Percentiles rank a stretch among this genome's conserved stretches.
phyloP scores from a whole-genome alignment of 2,113 vertebrate species.

The Caloenas nicobarica region DNA sequence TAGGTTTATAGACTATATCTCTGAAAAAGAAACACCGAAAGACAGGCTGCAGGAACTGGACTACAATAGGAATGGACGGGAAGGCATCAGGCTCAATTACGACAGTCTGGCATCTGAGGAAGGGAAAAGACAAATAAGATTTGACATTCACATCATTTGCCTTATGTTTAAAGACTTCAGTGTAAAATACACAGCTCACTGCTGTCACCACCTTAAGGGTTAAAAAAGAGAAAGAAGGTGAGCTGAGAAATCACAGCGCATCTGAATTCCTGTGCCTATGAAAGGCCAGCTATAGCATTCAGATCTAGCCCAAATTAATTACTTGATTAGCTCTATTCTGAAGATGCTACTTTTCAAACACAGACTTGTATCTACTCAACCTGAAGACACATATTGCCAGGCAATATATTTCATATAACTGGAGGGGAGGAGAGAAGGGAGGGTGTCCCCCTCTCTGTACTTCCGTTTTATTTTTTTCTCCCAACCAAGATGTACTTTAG shows the following conservation, averaged over 20 bases:
- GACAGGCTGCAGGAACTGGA: background rate
- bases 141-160: background rate
- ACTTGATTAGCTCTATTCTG: background rate
- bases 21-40: background rate
- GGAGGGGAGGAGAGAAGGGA: fast-evolving
- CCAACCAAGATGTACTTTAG: background rate
- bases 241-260: background rate
- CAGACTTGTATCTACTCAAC: background rate
- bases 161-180: background rate
- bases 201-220: background rate
- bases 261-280: background rate
- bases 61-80: fast-evolving
- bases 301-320: background rate
- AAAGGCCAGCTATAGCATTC: background rate
- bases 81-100: background rate
- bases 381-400: background rate
- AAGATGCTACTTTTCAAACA: background rate
- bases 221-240: background rate
- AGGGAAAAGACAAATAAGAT: background rate
- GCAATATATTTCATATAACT: background rate
- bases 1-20: background rate
- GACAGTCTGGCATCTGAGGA: background rate
- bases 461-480: background rate
- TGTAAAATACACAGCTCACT: background rate
- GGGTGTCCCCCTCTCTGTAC: background rate